Evolutionary conservation across 2,797 vertebrate species (phyloP).

Genomic region (Aulostomus chinensis): DNA sequence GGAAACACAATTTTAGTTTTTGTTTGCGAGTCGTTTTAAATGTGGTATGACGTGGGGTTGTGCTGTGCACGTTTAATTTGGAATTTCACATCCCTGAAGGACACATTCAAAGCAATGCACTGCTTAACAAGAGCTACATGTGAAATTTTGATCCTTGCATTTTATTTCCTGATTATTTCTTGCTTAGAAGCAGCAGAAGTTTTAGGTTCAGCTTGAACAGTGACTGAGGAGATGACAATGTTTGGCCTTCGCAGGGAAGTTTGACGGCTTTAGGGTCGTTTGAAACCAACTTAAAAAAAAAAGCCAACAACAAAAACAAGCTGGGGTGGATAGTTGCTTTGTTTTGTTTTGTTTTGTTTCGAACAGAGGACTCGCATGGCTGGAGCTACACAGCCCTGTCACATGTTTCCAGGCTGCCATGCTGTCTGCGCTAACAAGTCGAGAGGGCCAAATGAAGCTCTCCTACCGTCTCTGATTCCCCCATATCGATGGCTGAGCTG

Average conservation of each 20-base stretch:
- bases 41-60: neutral
- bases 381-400: too few relatives aligned
- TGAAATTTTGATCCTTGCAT: too few relatives aligned
- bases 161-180: too few relatives aligned
- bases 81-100: neutral
- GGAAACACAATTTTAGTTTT: neutral
- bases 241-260: conserved; percentile 15
- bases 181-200: too few relatives aligned
- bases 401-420: conserved; percentile 42
- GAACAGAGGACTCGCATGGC: too few relatives aligned
- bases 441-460: conserved; percentile 14
- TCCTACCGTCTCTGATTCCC: conserved; percentile 96
- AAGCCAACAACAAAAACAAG: too few relatives aligned
- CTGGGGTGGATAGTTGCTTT: neutral
- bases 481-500: conserved; percentile 98
- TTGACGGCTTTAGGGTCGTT: neutral
- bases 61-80: neutral
- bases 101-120: neutral
- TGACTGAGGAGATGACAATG: accelerated
- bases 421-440: conserved; percentile 30
- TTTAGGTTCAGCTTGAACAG: neutral
- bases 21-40: neutral
- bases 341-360: neutral
- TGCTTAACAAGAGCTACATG: too few relatives aligned
- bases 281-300: neutral